These are phyloP conservation scores for Heptranchias perlo DNA, from an alignment of 2,113 vertebrate genomes.

Conservation along the genomic window DNA sequence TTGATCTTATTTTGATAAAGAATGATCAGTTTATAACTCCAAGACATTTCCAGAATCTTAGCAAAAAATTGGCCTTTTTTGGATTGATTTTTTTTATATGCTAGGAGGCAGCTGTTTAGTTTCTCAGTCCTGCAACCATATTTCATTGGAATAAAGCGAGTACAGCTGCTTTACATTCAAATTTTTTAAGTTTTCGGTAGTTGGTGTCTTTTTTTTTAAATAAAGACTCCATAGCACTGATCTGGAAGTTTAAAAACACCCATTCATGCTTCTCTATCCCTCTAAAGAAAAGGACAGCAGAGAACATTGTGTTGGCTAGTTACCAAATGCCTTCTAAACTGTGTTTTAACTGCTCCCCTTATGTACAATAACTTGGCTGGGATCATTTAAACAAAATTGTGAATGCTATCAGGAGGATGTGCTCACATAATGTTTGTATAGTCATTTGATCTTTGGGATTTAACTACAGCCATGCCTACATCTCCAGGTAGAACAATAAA, in stretches of 20 bases:
- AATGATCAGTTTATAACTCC: not conserved
- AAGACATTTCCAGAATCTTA: not conserved
- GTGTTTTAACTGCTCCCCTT: too few relatives aligned
- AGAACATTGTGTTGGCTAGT: not conserved
- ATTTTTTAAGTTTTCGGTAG: too few relatives aligned
- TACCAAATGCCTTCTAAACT: too few relatives aligned
- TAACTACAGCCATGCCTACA: too few relatives aligned
- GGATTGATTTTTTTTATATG: not conserved
- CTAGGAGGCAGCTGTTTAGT: not conserved
- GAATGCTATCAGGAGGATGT: too few relatives aligned
- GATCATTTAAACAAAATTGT: not conserved
- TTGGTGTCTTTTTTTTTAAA: not conserved
- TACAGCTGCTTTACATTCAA: too few relatives aligned
- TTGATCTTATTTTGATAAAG: too few relatives aligned
- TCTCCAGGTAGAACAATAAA: too few relatives aligned
- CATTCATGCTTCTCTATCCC: not conserved
- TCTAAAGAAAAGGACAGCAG: not conserved
- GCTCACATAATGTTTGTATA: not conserved
- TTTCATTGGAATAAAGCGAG: not conserved
- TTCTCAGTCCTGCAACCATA: not conserved
- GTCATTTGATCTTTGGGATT: not conserved
- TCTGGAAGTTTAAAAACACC: not conserved
- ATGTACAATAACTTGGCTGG: not conserved
- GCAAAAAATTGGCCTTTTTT: not conserved
- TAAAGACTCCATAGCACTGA: not conserved